Evolutionary conservation across 2,888 invertebrate genomes (phyloP), one percentile per base, ranked within the genome.

Genomic region (Phyllotreta cruciferae): DNA sequence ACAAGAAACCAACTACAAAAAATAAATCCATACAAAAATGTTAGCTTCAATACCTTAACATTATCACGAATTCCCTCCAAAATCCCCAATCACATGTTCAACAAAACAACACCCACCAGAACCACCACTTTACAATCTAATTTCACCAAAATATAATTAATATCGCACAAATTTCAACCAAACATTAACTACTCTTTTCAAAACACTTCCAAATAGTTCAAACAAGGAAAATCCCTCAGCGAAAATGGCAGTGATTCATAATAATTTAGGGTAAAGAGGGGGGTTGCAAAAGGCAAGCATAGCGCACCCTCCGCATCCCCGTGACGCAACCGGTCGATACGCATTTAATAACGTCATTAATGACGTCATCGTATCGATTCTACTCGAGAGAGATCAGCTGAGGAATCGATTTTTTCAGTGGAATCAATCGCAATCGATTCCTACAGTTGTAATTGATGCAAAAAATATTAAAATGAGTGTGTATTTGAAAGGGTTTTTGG

Each of bases 251-350:
- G 58, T 50, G 49, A 49, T 50, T 58, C 11, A 50, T 50, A 49
- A 49, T 1, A 10, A 58, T 50, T 6, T 58, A 41, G 58, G 58
- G 24, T 24, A n/a, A n/a, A n/a, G 49, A 58, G 50, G 9, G 58
- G 58, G 58, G 41, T 36, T 50, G 50, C 4, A 24, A 24, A 24
- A 24, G 24, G 2, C 24, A 41, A 14, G 58, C 36, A n/a, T 49
- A 10, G 57, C 58, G 58, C 58, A 58, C 58, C 58, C 58, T 53
- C 69, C 62, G 60, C 61, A 66, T 58, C 41, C 24, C 53, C 60
- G 36, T 67, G 67, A 71, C 66, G 69, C 66, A 63, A 66, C 45
- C 57, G 63, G 24, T 58, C 58, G 58, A 58, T 58, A 58, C 11
- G 6, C 9, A 6, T 45, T 35, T 9, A 2, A 14, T 35, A 36